Percentiles rank a stretch among this genome's conserved stretches.
Evolutionary conservation across 2,888 invertebrate species (phyloP).

Genomic region (Microctonus brassicae): DNA sequence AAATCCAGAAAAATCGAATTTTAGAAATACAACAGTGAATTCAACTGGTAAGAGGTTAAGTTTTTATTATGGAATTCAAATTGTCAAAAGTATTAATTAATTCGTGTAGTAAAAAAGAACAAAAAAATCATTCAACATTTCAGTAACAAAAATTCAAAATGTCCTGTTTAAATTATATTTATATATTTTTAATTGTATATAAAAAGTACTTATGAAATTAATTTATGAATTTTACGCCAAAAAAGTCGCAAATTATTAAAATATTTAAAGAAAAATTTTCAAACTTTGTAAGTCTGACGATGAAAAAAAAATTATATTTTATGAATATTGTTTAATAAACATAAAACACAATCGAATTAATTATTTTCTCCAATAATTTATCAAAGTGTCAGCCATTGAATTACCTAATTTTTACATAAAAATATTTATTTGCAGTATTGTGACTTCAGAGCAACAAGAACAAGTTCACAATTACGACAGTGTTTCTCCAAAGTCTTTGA

Average conservation of each 20-base stretch:
- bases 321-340: neutral
- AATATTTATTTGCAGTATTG: neutral
- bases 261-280: slow-evolving; percentile 38
- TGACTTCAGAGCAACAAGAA: neutral
- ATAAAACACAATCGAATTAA: no score
- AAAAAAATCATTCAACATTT: no score
- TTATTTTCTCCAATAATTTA: no score
- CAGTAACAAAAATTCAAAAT: no score
- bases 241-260: slow-evolving; percentile 47
- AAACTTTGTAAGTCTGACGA: slow-evolving; percentile 46
- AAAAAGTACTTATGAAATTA: slow-evolving; percentile 41
- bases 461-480: neutral
- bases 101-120: no score
- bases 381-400: no score
- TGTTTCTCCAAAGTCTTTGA: slow-evolving; percentile 42
- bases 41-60: neutral
- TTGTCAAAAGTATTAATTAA: neutral
- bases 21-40: neutral
- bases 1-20: neutral
- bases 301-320: neutral
- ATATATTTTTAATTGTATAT: slow-evolving; percentile 29
- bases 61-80: neutral
- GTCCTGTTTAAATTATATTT: no score
- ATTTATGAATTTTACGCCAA: slow-evolving; percentile 47
- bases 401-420: neutral